Base-by-base conservation (phyloP, 2,888 invertebrate species). In the Cerastoderma edule region DNA sequence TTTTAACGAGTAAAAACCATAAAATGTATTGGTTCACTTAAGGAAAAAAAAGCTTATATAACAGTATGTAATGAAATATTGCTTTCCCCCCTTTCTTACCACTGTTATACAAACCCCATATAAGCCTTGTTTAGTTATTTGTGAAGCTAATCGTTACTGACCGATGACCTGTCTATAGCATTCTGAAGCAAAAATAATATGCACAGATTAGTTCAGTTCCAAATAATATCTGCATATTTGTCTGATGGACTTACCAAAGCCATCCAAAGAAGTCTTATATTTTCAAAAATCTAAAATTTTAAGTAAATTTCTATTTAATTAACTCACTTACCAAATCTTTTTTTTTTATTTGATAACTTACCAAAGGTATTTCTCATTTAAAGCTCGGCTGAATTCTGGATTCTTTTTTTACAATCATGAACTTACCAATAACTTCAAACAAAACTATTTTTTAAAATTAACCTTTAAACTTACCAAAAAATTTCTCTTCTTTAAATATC, bases 181-280 rank as follows among this genome's bases (percentile, higher is more conserved):
- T 78, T 85, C 85, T 85, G 86, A 83, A 87, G 86, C 82, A 86
- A 83, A 88, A 87, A 82, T 82, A 82, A 82, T 68, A 82, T 73
- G 76, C 68, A 82, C 66, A 79, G 74, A 72, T 82, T 82, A 82
- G 82, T 75, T 75, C 78, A 46, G 81, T 78, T 65, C 81, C 39
- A 44, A 53, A 28, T 30, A n/a, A 53, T 70, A 44, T 71, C 60
- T 50, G n/a, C n/a, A n/a, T n/a, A n/a, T 53, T 46, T 27, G 57
- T 22, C 67, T 22, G 22, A 64, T 46, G 48, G 44, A 75, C 53
- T 75, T 67, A 75, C 71, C 68, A 69, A 48, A 54, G 39, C 54
- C 24, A 28, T 67, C 39, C n/a, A 54, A 50, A 13, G 10, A 22
- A 22, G 22, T 13, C n/a, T 1, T 50, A 53, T 19, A 50, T 16